Percentiles rank a stretch among this genome's conserved stretches.
Conservation (phyloP, 2,797 vertebrate species). For the Adelosebastes latens region DNA sequence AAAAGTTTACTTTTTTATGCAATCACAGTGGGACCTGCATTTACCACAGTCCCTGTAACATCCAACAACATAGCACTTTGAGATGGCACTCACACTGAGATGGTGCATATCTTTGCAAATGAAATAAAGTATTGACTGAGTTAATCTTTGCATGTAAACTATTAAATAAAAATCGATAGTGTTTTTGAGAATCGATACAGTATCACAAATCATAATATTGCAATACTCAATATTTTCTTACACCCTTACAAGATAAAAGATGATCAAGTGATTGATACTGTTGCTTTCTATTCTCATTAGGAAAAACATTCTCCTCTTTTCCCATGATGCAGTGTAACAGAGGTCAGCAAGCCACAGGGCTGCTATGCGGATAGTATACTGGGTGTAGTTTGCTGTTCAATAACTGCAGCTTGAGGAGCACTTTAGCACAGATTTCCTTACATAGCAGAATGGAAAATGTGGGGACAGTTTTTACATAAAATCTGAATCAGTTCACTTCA, state of each 20-base stretch:
- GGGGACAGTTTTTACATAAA: not conserved
- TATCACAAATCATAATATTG: too few species aligned
- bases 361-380: not conserved
- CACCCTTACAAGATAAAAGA: not conserved
- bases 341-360: not conserved
- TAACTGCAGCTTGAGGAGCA: slow-evolving; percentile 33
- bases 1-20: too few species aligned
- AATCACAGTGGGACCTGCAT: too few species aligned
- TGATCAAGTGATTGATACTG: not conserved
- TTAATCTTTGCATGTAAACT: too few species aligned
- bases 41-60: too few species aligned
- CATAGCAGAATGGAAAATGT: slow-evolving; percentile 10
- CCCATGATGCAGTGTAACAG: slow-evolving; percentile 19
- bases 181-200: too few species aligned
- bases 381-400: slow-evolving; percentile 47
- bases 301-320: slow-evolving; percentile 8
- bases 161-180: too few species aligned
- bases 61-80: too few species aligned
- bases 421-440: slow-evolving; percentile 40
- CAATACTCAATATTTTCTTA: too few species aligned
- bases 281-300: slow-evolving; percentile 25
- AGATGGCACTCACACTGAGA: too few species aligned
- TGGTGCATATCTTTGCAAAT: too few species aligned
- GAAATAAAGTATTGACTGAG: too few species aligned
- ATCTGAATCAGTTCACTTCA: slow-evolving; percentile 34